These are phyloP conservation scores for Pteromalus puparum DNA, from an alignment of 1,140 invertebrate species.

Conservation along the genomic window DNA sequence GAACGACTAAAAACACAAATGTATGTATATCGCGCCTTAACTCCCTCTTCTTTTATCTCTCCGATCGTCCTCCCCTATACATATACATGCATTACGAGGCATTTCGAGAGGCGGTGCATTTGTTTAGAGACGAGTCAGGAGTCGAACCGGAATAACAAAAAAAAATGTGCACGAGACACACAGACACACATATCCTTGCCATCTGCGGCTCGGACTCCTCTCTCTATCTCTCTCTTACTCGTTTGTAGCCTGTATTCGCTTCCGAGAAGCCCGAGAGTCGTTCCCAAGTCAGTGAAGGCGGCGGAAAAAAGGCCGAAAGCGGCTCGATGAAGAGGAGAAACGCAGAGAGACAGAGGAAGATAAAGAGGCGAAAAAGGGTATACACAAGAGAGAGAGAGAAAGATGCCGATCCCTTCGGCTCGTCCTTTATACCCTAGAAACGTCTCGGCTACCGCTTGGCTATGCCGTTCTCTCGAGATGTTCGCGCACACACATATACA, in stretches of 20 bases:
- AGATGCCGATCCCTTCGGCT: conserved; percentile 8
- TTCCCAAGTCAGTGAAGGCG: conserved; percentile 16
- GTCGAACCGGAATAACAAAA: not conserved
- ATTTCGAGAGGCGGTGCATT: not conserved
- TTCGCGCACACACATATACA: not conserved
- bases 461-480: not conserved
- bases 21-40: not conserved
- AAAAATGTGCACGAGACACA: not conserved
- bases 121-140: not conserved
- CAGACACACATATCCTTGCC: conserved; percentile 16
- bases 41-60: not conserved
- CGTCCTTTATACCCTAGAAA: not conserved
- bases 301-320: not conserved
- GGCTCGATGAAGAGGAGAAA: conserved; percentile 8
- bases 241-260: conserved; percentile 37
- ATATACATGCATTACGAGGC: conserved; percentile 48
- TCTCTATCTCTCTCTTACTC: not conserved
- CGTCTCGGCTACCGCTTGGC: too few relatives aligned
- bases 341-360: not conserved
- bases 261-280: conserved; percentile 38
- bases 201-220: not conserved
- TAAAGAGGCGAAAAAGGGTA: not conserved
- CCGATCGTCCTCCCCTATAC: not conserved
- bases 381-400: too few relatives aligned
- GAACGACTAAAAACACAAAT: not conserved